Evolutionary conservation across 2,113 vertebrate genomes (phyloP).

Genomic region (Dolichallabes microphthalmus): DNA sequence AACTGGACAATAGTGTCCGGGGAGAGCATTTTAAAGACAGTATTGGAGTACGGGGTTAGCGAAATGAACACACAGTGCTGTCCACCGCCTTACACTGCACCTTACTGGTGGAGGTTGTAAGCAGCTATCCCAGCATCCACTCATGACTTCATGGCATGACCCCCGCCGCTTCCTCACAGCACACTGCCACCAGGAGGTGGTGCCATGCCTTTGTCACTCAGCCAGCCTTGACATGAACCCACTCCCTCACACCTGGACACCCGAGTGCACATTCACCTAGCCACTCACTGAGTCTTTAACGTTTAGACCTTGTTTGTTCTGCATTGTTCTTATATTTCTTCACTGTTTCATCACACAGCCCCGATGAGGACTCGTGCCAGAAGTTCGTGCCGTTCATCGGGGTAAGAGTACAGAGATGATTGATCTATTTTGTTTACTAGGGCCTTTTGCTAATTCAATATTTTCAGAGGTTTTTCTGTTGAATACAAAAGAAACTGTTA

Average conservation of each 20-base stretch:
- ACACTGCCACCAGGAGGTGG: slow-evolving; percentile 28
- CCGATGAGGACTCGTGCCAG: slow-evolving; percentile 91
- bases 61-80: neutral
- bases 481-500: neutral
- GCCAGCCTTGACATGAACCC: slow-evolving; percentile 44
- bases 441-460: neutral
- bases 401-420: slow-evolving; percentile 67
- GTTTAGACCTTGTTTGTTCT: neutral
- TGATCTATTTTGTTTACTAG: neutral
- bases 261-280: neutral
- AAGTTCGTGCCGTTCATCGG: slow-evolving; percentile 92
- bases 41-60: slow-evolving; percentile 2
- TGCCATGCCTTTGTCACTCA: slow-evolving; percentile 46
- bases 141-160: slow-evolving; percentile 52
- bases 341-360: slow-evolving; percentile 64
- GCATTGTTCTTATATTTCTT: neutral
- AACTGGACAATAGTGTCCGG: neutral
- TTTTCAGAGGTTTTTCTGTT: neutral
- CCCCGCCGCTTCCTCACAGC: slow-evolving; percentile 38
- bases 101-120: slow-evolving; percentile 51
- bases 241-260: slow-evolving; percentile 21
- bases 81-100: slow-evolving; percentile 45
- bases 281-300: slow-evolving; percentile 3
- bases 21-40: neutral
- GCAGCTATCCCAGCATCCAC: slow-evolving; percentile 36